Evolutionary conservation across 2,113 vertebrate genomes (phyloP).

Genomic region (Sinocyclocheilus grahami): DNA sequence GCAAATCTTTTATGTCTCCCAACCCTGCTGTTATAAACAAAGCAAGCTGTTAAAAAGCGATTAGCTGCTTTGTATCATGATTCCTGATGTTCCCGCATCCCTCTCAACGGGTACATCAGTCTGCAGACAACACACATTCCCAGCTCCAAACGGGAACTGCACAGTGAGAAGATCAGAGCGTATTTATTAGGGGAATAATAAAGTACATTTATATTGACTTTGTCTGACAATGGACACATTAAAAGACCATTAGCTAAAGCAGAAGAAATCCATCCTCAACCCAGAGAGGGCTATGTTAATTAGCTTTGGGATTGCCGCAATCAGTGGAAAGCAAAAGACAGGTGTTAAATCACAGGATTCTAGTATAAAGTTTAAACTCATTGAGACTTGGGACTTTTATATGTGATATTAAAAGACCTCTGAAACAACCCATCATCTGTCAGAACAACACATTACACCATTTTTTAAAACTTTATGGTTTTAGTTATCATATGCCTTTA

Average conservation of each 20-base stretch:
- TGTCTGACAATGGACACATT: conserved; percentile 58
- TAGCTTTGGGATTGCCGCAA: background rate
- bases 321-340: conserved; percentile 32
- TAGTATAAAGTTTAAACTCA: background rate
- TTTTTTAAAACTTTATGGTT: background rate
- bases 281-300: conserved; percentile 46
- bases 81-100: conserved; percentile 12
- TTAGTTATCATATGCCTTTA: background rate
- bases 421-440: conserved; percentile 11
- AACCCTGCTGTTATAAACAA: conserved; percentile 40
- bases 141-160: conserved; percentile 38
- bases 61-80: conserved; percentile 39
- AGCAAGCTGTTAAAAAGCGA: conserved; percentile 55
- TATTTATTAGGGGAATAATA: conserved; percentile 57
- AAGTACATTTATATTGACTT: conserved; percentile 63
- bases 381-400: conserved; percentile 14
- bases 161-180: conserved; percentile 48
- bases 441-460: background rate
- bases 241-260: conserved; percentile 59
- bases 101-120: conserved; percentile 18
- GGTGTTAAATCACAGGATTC: conserved; percentile 34
- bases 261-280: conserved; percentile 46
- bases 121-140: conserved; percentile 30
- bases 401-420: background rate
- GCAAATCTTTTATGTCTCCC: background rate